Percentiles rank a stretch among this genome's conserved stretches.
Conservation (phyloP, 2,797 vertebrate genomes). For the Pipistrellus pygmaeus region DNA sequence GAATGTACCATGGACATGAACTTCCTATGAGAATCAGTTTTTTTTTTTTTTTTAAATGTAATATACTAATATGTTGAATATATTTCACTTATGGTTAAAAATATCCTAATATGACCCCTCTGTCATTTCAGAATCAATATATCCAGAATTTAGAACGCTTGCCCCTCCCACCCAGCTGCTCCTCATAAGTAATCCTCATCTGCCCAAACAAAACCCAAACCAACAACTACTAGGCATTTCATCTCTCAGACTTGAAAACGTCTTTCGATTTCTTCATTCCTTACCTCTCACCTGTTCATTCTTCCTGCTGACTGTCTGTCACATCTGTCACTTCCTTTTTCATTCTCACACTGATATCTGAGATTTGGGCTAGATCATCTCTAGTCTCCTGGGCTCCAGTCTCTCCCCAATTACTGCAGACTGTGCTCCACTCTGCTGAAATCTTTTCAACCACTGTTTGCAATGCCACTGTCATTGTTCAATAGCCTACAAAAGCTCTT, state of each 20-base stretch:
- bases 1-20: background rate
- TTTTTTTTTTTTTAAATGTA: background rate
- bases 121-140: background rate
- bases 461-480: background rate
- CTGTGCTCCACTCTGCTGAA: background rate
- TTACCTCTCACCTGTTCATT: background rate
- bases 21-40: background rate
- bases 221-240: background rate
- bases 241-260: background rate
- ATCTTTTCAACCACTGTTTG: background rate
- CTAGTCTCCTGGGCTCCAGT: background rate
- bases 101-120: background rate
- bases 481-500: background rate
- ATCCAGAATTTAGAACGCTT: background rate
- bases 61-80: background rate
- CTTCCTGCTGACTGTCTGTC: background rate
- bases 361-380: background rate
- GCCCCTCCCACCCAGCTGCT: background rate
- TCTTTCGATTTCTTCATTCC: background rate
- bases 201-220: background rate
- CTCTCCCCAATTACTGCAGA: background rate
- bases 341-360: background rate
- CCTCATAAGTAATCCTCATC: background rate
- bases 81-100: background rate
- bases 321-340: background rate